Evolutionary conservation across 2,888 invertebrate species (phyloP).

Genomic region (Megastigmus dorsalis): DNA sequence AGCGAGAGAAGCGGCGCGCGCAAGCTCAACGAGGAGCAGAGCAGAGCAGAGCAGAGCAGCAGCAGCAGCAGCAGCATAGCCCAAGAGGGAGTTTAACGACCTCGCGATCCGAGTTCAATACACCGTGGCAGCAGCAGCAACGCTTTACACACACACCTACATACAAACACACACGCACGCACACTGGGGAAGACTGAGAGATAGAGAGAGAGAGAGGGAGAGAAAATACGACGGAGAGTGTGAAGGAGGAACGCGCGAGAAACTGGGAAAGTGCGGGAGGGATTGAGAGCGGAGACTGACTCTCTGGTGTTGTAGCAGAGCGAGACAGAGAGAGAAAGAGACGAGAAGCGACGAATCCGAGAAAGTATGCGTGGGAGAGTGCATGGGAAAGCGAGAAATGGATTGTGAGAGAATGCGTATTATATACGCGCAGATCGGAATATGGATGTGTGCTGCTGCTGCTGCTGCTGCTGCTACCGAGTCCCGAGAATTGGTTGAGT

Average conservation of each 20-base stretch:
- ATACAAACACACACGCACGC: no score
- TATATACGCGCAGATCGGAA: background rate
- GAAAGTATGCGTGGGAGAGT: background rate
- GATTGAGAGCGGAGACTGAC: no score
- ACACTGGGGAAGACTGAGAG: background rate
- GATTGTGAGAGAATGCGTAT: constrained; percentile 4
- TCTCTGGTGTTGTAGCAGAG: no score
- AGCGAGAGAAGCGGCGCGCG: constrained; percentile 25
- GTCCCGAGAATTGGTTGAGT: no score
- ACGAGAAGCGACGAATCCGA: no score
- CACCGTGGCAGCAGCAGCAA: constrained; percentile 59
- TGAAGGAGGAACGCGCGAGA: background rate
- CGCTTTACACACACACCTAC: no score
- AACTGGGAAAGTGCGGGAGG: constrained; percentile 32
- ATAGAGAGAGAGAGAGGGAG: background rate
- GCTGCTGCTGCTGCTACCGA: no score
- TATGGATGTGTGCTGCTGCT: no score
- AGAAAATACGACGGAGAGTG: no score
- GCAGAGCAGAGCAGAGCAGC: constrained; percentile 3
- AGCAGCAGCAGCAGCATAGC: no score
- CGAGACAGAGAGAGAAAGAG: background rate
- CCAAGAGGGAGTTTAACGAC: constrained; percentile 69
- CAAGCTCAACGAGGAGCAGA: constrained; percentile 17
- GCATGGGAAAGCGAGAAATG: constrained; percentile 15
- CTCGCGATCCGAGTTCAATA: constrained; percentile 72